Evolutionary conservation across 1,140 invertebrate species (phyloP), one percentile per base, ranked within the genome.

Genomic region (Drosophila trapezifrons): DNA sequence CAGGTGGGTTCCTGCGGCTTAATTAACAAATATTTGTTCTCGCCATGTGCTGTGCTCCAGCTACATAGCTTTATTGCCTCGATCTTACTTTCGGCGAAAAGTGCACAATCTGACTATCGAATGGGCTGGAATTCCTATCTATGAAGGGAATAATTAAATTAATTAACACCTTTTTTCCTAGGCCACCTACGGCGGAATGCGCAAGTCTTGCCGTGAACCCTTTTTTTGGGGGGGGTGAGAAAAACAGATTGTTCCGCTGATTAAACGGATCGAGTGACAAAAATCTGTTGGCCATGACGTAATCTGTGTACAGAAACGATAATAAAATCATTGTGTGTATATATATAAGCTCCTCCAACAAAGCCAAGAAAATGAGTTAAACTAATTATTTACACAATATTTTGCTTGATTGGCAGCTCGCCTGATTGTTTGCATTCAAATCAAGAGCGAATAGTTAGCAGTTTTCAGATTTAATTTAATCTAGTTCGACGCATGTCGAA

Each of bases 1-100:
- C 82, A 86, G 84, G 72, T 80, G 22, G 46, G 71, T 80, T 70
- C 62, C 63, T 58, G 37, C 63, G 35, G 75, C 56, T 86, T 86
- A 86, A 86, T 86, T 82, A 82, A 72, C 83, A 45, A 87, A 86
- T 87, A 87, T 86, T 86, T 87, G 76, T 75, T 54, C 46, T 58
- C 57, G 74, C 63, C 9, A 63, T 71, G 77, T 87, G 71, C 51
- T 20, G 29, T 52, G 51, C 42, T 72, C 35, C 47, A 78, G 78
- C 79, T 75, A 52, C 51, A 52, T 37, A 60, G 75, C 69, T 66
- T 62, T 71, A 76, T 60, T 42, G 57, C 40, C 60, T 25, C 46
- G 60, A 63, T 49, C 27, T 71, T 49, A 47, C 52, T 80, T 55
- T 38, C 38, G 51, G 56, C 64, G 42, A 51, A 18, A 52, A 38